These are phyloP conservation scores for Macheiramphus alcinus DNA, from an alignment of 2,113 vertebrate genomes.

Conservation along the genomic window DNA sequence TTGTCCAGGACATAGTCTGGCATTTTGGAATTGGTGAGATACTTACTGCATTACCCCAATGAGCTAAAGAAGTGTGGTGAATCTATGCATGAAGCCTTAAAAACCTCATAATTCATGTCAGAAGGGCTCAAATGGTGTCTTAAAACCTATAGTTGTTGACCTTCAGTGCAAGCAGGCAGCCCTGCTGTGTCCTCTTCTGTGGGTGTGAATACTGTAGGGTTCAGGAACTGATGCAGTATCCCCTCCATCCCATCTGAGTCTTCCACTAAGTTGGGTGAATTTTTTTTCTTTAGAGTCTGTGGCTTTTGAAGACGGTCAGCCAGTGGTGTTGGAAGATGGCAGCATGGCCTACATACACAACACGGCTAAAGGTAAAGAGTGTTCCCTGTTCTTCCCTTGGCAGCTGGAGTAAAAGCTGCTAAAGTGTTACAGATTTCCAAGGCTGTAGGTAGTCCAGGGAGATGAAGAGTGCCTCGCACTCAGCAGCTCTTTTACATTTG, in stretches of 20 bases:
- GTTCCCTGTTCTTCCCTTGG: background rate
- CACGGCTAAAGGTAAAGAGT: conserved; percentile 73
- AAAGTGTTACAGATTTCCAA: background rate
- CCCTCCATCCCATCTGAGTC: background rate
- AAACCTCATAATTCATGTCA: background rate
- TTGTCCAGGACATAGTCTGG: background rate
- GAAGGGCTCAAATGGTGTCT: background rate
- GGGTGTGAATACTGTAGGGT: background rate
- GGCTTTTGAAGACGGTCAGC: conserved; percentile 81
- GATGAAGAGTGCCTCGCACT: background rate
- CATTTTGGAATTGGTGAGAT: background rate
- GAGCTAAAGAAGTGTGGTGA: background rate
- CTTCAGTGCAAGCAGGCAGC: background rate
- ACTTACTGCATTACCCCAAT: background rate
- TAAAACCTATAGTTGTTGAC: background rate
- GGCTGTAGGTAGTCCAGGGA: background rate
- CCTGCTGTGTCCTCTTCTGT: background rate
- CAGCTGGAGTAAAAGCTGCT: background rate
- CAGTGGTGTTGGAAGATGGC: conserved; percentile 79
- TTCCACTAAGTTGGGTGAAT: background rate
- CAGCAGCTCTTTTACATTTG: background rate
- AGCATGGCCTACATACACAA: conserved; percentile 78
- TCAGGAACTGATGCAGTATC: background rate
- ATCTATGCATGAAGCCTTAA: background rate
- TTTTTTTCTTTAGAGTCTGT: conserved; percentile 60